A percentile compares a stretch with the other conserved stretches of the same genome.
Evolutionary conservation across 1,140 invertebrate species (phyloP).

Genomic region (Steinernema khuongi): DNA sequence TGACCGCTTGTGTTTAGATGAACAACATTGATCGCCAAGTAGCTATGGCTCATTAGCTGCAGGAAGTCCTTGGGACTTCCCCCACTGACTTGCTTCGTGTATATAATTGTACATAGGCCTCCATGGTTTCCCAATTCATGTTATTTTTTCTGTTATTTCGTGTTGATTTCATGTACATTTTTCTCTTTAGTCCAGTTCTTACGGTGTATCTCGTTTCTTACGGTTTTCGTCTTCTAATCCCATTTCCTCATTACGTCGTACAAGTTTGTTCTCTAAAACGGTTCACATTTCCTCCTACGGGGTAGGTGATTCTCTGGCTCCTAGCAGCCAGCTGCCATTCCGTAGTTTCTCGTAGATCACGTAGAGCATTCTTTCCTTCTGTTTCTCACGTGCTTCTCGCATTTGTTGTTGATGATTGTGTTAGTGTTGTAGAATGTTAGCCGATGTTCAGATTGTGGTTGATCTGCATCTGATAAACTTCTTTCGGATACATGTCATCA

Average conservation of each 20-base stretch:
- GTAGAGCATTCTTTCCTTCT: no score
- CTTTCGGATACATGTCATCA: background rate
- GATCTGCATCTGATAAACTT: conserved; percentile 4
- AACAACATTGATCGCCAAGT: background rate
- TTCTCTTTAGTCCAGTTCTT: background rate
- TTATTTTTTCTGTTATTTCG: background rate
- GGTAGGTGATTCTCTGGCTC: background rate
- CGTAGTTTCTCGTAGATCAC: no score
- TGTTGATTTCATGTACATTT: conserved; percentile 9
- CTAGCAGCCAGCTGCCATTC: background rate
- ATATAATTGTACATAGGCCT: background rate
- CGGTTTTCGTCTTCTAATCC: background rate
- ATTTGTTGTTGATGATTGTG: background rate
- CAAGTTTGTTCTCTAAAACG: background rate
- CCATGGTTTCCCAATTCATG: background rate
- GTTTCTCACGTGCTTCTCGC: background rate
- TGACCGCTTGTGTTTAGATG: background rate
- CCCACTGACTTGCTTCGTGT: no score
- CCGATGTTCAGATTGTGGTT: background rate
- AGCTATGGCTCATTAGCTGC: background rate
- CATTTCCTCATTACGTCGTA: background rate
- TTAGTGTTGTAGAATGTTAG: background rate
- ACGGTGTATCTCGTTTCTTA: background rate
- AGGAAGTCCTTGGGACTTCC: no score
- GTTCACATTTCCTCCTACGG: background rate